These are phyloP conservation scores for Penaeus japonicus DNA, from an alignment of 1,140 invertebrate species.

Conservation along the genomic window DNA sequence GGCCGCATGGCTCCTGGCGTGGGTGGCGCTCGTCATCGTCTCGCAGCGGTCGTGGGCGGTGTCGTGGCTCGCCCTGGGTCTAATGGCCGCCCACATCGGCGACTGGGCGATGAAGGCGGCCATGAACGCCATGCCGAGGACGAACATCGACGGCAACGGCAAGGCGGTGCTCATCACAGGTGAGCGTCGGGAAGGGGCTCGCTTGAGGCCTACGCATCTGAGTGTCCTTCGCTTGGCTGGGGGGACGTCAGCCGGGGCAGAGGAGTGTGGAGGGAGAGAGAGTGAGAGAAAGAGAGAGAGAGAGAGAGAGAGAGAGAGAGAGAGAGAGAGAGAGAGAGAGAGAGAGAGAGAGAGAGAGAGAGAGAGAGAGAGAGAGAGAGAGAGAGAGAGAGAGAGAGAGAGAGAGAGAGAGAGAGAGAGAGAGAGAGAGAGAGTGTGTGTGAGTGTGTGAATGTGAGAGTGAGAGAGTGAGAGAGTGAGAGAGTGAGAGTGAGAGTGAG, in stretches of 20 bases:
- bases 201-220: no score
- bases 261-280: neutral
- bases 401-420: neutral
- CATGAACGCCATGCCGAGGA: conserved; percentile 37
- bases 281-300: neutral
- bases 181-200: neutral
- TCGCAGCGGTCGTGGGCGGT: conserved; percentile 40
- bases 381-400: neutral
- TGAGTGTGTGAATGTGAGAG: neutral
- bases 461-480: neutral
- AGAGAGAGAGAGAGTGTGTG: neutral
- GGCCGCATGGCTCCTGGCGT: conserved; percentile 26
- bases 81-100: conserved; percentile 39
- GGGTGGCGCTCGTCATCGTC: conserved; percentile 29
- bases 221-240: neutral
- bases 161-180: conserved; percentile 44
- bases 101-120: conserved; percentile 41
- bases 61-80: conserved; percentile 27
- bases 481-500: neutral
- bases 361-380: neutral
- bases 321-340: neutral
- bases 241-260: neutral
- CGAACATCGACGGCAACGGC: neutral
- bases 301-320: neutral
- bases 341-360: neutral